phyloP scores from a whole-genome alignment of 2,113 vertebrate genomes.

The Drymodes brunneopygia region DNA sequence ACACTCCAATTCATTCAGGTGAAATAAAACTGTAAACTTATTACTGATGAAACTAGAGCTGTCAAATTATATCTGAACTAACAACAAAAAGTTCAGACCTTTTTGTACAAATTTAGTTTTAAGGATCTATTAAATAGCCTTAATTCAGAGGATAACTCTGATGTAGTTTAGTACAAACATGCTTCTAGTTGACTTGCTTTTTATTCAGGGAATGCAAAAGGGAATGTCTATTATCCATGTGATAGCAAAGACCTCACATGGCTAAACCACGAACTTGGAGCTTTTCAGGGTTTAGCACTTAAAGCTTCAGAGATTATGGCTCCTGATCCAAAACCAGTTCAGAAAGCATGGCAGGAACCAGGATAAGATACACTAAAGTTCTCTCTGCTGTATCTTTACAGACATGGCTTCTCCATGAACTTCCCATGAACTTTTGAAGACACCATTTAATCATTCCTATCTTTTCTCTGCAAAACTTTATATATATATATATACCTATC shows the following conservation, averaged over 20 bases:
- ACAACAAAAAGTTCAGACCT: not conserved
- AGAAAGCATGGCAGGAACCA: not conserved
- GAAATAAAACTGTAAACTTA: not conserved
- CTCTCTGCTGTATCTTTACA: not conserved
- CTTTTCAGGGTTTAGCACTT: not conserved
- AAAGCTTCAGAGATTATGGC: not conserved
- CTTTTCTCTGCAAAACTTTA: not conserved
- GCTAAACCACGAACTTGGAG: not conserved
- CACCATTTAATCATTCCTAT: not conserved
- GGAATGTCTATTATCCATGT: not conserved
- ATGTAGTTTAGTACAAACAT: conserved; percentile 12
- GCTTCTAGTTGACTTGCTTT: not conserved
- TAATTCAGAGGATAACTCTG: not conserved
- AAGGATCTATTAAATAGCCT: not conserved
- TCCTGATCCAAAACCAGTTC: not conserved
- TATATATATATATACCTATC: not conserved
- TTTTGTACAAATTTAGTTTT: not conserved
- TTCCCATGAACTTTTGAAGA: not conserved
- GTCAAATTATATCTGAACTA: not conserved
- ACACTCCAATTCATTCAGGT: not conserved
- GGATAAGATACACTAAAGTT: not conserved
- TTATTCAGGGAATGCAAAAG: not conserved
- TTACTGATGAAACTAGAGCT: not conserved
- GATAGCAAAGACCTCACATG: conserved; percentile 17
- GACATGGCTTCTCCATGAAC: not conserved